Evolutionary conservation across 2,797 vertebrate species (phyloP), one percentile per base, ranked within the genome.

Genomic region (Enteromius anoplus): DNA sequence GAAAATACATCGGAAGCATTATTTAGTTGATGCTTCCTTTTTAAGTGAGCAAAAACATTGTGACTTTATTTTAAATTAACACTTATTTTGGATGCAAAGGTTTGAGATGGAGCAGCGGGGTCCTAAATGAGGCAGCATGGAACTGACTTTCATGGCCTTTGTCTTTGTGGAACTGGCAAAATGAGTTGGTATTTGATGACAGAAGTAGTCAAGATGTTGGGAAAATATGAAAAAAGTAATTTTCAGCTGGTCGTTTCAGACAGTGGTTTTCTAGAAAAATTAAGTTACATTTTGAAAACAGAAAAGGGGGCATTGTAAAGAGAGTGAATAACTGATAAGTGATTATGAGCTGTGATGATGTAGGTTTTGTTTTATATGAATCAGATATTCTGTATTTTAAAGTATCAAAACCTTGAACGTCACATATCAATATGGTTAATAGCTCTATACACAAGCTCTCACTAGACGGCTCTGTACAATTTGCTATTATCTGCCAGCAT

Each of bases 371-470:
- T 42, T 75, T 86, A 8, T 21, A 76, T 82, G 47, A 72, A 7
- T 53, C 21, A 51, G 51, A 40, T 77, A 85, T 85, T 83, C 90
- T 90, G 84, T 29, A 86, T 89, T 88, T 75, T 7, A 73, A 86
- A 89, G 85, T 90, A 92, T 92, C 89, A 89, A 89, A 89, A 89
- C 84, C 86, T 88, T 87, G 86, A 9, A 85, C 86, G 81, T 89
- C n/a, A 45, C 88, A 88, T 83, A 84, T 85, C 88, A 88, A 86
- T 85, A 88, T 92, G 90, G 91, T 91, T 93, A 91, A 92, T 91
- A 78, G 86, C 88, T 9, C 2, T 40, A 40, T 40, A 40, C 40
- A 40, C 40, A 9, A 40, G 8, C 40, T 86, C 51, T 60, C 45
- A 84, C 88, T 91, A 91, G 91, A 90, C 86, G 92, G 92, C 88